These are phyloP conservation scores for Lysandra bellargus DNA, from an alignment of 2,888 invertebrate genomes.

Conservation along the genomic window DNA sequence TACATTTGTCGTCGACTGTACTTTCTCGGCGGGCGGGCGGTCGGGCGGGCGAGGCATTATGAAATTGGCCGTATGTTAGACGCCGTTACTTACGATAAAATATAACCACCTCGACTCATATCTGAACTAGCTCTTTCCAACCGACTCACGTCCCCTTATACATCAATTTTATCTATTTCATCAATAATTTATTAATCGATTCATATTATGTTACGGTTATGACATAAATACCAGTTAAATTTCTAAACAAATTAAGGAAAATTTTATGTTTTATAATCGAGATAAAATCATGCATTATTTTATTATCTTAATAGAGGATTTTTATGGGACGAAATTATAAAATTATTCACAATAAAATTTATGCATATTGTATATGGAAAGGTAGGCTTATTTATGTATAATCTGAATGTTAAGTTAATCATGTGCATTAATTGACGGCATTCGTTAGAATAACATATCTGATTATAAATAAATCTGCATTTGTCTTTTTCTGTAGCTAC, in stretches of 20 bases:
- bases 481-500: no score
- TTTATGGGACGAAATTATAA: constrained; percentile 2
- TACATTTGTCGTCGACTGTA: neutral
- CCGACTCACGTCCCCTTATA: constrained; percentile 60
- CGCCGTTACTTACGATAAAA: constrained; percentile 79
- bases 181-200: constrained; percentile 57
- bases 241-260: constrained; percentile 21
- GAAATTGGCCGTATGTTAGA: constrained; percentile 80
- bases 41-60: constrained; percentile 74
- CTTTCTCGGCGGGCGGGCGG: constrained; percentile 50
- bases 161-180: constrained; percentile 62
- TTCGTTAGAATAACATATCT: neutral
- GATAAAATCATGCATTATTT: constrained; percentile 1
- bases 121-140: constrained; percentile 58
- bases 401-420: neutral
- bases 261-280: constrained; percentile 9
- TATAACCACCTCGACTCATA: constrained; percentile 77
- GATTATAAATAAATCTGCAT: neutral
- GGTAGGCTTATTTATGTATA: neutral
- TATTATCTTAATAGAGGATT: neutral
- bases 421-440: neutral
- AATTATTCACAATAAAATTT: constrained; percentile 3
- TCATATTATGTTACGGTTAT: constrained; percentile 28
- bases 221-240: constrained; percentile 31
- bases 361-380: neutral